Conservation (phyloP, 2,888 invertebrate species). For the Dicyrtomina minuta region DNA sequence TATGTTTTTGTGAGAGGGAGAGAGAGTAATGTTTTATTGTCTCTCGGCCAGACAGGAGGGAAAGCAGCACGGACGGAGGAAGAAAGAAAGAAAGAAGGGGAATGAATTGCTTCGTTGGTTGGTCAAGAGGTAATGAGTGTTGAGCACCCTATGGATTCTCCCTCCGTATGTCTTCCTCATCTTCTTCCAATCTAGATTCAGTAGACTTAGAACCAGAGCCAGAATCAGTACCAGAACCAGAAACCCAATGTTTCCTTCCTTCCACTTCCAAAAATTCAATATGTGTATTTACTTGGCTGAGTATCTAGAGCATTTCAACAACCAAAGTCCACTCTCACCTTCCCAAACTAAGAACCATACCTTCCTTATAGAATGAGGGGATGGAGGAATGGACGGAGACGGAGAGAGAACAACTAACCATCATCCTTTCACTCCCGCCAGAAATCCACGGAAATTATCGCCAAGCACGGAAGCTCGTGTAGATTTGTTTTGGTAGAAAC, state of each 20-base stretch:
- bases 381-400: too few species aligned
- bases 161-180: not conserved
- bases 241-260: too few species aligned
- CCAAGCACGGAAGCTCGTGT: conserved; percentile 17
- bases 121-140: conserved; percentile 28
- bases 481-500: too few species aligned
- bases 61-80: not conserved
- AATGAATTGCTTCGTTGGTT: conserved; percentile 18
- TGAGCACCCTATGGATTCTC: conserved; percentile 16
- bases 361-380: too few species aligned
- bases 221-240: too few species aligned
- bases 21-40: not conserved
- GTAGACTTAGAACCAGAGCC: too few species aligned
- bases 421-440: too few species aligned
- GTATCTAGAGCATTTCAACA: too few species aligned
- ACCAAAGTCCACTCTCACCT: not conserved
- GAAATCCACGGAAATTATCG: conserved; percentile 26
- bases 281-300: too few species aligned
- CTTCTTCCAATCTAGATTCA: too few species aligned
- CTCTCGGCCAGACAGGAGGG: not conserved
- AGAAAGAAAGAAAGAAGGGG: not conserved
- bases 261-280: too few species aligned
- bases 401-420: too few species aligned
- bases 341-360: not conserved
- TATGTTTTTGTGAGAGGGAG: not conserved